Conservation (phyloP, 2,797 vertebrate species). For the Gila robusta region DNA sequence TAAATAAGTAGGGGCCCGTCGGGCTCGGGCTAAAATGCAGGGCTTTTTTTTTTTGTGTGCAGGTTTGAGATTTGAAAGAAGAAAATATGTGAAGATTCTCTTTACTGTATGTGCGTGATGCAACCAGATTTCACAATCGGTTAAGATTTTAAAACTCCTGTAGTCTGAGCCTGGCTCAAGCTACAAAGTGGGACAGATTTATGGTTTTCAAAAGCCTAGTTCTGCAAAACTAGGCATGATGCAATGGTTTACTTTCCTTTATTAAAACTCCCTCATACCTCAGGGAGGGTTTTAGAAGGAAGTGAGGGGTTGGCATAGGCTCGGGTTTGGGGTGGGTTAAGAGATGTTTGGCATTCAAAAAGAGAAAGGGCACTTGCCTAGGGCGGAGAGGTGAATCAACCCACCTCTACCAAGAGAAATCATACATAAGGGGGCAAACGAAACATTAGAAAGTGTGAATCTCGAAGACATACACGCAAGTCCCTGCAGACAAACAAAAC, state of each 20-base stretch:
- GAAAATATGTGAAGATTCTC: too few relatives aligned
- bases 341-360: slow-evolving; percentile 33
- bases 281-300: not conserved
- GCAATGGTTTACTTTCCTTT: slow-evolving; percentile 9
- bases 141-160: too few relatives aligned
- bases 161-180: not conserved
- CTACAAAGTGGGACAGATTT: not conserved
- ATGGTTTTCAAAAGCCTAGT: slow-evolving; percentile 4
- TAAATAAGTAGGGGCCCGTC: too few relatives aligned
- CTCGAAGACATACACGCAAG: slow-evolving; percentile 17
- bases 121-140: too few relatives aligned
- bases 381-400: slow-evolving; percentile 43
- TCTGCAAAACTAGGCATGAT: not conserved
- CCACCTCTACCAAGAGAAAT: slow-evolving; percentile 35
- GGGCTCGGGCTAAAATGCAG: too few relatives aligned
- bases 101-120: too few relatives aligned
- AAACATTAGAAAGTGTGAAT: slow-evolving; percentile 47
- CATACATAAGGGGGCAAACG: slow-evolving; percentile 15
- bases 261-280: slow-evolving; percentile 2
- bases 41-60: too few relatives aligned
- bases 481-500: slow-evolving; percentile 43
- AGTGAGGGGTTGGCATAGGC: slow-evolving; percentile 17
- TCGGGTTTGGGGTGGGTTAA: slow-evolving; percentile 13
- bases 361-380: slow-evolving; percentile 39
- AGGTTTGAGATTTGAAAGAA: too few relatives aligned